Evolutionary conservation across 2,888 invertebrate species (phyloP), one percentile per base, ranked within the genome.

Genomic region (Cantharis lateralis): DNA sequence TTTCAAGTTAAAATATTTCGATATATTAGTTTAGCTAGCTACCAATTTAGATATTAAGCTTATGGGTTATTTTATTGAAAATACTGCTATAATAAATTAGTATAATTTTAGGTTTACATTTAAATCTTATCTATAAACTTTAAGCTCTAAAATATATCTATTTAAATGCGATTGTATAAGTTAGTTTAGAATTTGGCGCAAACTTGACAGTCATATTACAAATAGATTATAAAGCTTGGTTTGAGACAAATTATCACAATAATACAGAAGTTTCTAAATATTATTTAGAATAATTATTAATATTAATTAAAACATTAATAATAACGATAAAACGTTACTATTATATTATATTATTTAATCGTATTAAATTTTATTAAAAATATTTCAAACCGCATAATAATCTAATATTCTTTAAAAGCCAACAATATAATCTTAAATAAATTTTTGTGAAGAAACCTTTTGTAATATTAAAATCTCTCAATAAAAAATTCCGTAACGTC

Each of bases 401-500:
- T 48, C 13, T n/a, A 48, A 48, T 48, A 48, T 48, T n/a, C n/a
- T n/a, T n/a, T 48, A 48, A 13, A 48, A 48, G 48, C 48, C 48
- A n/a, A 48, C n/a, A 13, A n/a, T 48, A 48, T 48, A 48, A 48
- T 48, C 48, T n/a, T n/a, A 48, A 48, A 48, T 48, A 48, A n/a
- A 48, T n/a, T n/a, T 48, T 48, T 48, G 48, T 48, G 9, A 48
- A 48, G 48, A 48, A 48, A 48, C 48, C 48, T 64, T 66, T 63
- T 68, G 48, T 72, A 26, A 72, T 72, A 72, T n/a, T 48, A 68
- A 72, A 72, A 66, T 20, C 20, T 48, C 66, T 72, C 48, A 61
- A 72, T 72, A 63, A 72, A 32, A 32, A 68, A 48, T 18, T 68
- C 72, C 48, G 28, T 15, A 73, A 68, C 68, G 66, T 73, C 32